Percentiles rank a stretch among this genome's conserved stretches.
Conservation (phyloP, 2,888 invertebrate species). For the Caenorhabditis sp. region DNA sequence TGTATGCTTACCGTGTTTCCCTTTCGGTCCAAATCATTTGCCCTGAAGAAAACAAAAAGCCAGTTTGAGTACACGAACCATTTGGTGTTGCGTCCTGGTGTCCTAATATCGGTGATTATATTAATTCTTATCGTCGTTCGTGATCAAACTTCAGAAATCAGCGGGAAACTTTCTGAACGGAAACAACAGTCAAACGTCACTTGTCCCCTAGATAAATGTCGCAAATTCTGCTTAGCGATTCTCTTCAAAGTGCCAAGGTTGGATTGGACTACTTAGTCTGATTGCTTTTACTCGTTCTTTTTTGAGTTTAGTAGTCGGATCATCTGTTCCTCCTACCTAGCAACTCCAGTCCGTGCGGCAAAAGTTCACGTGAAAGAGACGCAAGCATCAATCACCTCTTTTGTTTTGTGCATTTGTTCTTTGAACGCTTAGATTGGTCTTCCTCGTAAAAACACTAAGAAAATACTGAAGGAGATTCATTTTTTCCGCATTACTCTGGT, state of each 20-base stretch:
- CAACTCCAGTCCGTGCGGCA: not conserved
- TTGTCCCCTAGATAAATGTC: not conserved
- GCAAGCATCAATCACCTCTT: constrained; percentile 50
- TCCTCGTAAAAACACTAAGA: constrained; percentile 23
- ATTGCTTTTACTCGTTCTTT: not conserved
- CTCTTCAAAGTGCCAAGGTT: not conserved
- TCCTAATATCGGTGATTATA: not conserved
- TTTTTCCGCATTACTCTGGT: constrained; percentile 1
- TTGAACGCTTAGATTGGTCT: constrained; percentile 38
- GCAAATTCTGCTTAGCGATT: not conserved
- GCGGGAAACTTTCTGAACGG: constrained; percentile 9
- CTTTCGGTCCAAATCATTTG: not conserved
- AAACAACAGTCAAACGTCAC: constrained; percentile 23
- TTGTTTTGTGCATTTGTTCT: constrained; percentile 59
- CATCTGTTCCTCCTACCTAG: not conserved
- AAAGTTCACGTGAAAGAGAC: constrained; percentile 49
- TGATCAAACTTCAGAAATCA: constrained; percentile 28
- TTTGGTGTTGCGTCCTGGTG: not conserved
- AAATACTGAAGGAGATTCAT: constrained; percentile 9
- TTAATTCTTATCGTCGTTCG: not conserved
- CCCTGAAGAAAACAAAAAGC: not conserved
- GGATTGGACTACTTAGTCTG: too few species aligned
- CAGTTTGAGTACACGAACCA: not conserved
- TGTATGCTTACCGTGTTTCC: too few species aligned
- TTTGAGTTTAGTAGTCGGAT: too few species aligned